Percentiles rank a stretch among this genome's conserved stretches.
Conservation (phyloP, 2,888 invertebrate species). For the Drosophila paramelanica region DNA sequence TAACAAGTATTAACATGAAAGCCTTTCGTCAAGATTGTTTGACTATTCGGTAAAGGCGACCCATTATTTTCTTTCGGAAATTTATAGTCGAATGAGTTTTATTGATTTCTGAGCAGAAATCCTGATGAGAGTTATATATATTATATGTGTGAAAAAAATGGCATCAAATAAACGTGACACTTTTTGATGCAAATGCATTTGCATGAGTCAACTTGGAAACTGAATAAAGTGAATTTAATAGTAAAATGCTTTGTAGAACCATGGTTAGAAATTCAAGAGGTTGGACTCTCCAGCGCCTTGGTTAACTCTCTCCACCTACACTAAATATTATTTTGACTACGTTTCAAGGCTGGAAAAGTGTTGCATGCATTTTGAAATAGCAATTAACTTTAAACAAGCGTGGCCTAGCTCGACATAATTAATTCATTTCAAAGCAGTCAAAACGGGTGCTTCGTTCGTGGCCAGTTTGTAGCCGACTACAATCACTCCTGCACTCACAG, state of each 20-base stretch:
- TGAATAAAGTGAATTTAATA: neutral
- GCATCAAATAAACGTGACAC: neutral
- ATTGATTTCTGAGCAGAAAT: neutral
- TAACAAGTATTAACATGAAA: conserved; percentile 30
- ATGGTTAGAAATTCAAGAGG: neutral
- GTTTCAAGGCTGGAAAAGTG: conserved; percentile 19
- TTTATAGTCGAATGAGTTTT: conserved; percentile 23
- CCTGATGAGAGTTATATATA: too few relatives aligned
- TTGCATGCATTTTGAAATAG: conserved; percentile 63
- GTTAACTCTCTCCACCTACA: conserved; percentile 30
- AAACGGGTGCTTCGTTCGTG: conserved; percentile 35
- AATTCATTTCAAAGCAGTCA: conserved; percentile 53
- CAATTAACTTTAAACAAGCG: conserved; percentile 66
- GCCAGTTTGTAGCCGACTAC: conserved; percentile 45
- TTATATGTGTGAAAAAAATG: neutral
- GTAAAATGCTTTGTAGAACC: neutral
- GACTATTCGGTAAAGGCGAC: conserved; percentile 18
- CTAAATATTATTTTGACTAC: conserved; percentile 35
- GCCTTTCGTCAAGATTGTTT: conserved; percentile 39
- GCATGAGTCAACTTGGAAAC: neutral
- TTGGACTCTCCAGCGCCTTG: neutral
- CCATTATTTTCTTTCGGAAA: neutral
- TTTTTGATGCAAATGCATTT: neutral
- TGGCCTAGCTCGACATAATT: conserved; percentile 63
- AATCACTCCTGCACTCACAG: conserved; percentile 10